These are phyloP conservation scores for Sternotherus odoratus DNA, from an alignment of 2,797 vertebrate genomes.

Conservation along the genomic window DNA sequence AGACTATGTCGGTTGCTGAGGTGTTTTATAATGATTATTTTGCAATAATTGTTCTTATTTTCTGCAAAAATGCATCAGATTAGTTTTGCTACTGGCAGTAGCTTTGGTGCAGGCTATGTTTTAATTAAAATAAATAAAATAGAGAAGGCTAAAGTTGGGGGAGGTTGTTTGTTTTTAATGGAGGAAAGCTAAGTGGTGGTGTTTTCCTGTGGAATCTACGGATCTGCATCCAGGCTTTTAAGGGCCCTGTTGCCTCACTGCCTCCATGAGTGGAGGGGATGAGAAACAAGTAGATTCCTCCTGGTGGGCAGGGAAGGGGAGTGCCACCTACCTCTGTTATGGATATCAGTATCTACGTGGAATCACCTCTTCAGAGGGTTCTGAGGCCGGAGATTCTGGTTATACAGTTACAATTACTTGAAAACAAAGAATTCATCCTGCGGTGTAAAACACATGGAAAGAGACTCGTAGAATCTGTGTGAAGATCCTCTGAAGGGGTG, in stretches of 20 bases:
- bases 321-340: background rate
- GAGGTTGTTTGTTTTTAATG: background rate
- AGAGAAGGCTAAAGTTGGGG: accelerated
- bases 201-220: background rate
- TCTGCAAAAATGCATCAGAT: background rate
- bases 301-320: background rate
- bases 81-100: background rate
- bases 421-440: background rate
- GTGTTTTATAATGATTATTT: background rate
- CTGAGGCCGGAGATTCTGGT: background rate
- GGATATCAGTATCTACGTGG: background rate
- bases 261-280: background rate
- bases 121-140: background rate
- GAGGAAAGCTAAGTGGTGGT: background rate
- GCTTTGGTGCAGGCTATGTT: background rate
- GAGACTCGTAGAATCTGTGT: background rate
- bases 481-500: background rate
- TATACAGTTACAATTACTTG: background rate
- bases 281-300: background rate
- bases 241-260: background rate
- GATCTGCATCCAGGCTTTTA: background rate
- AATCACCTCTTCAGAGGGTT: background rate
- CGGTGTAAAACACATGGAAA: background rate
- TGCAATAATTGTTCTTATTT: background rate
- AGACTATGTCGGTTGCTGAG: background rate